These are phyloP conservation scores for Galemys pyrenaicus DNA, from an alignment of 2,113 vertebrate species.

Conservation along the genomic window DNA sequence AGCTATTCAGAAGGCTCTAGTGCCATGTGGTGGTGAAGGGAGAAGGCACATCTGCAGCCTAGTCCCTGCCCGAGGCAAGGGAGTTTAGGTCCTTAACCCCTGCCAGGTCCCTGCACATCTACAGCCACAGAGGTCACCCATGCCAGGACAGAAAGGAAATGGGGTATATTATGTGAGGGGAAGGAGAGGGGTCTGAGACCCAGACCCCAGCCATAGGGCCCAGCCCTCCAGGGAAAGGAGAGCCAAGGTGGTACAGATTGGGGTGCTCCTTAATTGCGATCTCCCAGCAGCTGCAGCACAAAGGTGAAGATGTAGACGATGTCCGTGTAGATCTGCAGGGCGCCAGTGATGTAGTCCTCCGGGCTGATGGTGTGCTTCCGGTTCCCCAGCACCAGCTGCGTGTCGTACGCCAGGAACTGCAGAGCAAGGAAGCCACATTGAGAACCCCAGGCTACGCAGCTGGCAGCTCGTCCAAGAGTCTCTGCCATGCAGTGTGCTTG, in stretches of 20 bases:
- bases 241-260: not conserved
- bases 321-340: slow-evolving; percentile 94
- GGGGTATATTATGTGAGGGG: slow-evolving; percentile 3
- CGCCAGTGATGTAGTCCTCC: slow-evolving; percentile 94
- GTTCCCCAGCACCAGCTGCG: slow-evolving; percentile 96
- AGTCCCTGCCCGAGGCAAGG: not conserved
- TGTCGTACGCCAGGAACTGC: slow-evolving; percentile 97
- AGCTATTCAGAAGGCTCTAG: not conserved
- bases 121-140: not conserved
- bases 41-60: slow-evolving; percentile 12
- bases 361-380: slow-evolving; percentile 92
- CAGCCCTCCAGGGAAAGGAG: not conserved
- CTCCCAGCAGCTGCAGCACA: slow-evolving; percentile 91
- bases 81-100: not conserved
- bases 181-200: not conserved
- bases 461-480: not conserved
- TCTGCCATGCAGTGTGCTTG: not conserved
- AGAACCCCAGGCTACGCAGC: not conserved
- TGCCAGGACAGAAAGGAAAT: slow-evolving; percentile 46
- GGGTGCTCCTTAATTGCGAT: slow-evolving; percentile 49
- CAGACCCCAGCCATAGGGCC: not conserved
- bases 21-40: not conserved
- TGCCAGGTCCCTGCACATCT: not conserved
- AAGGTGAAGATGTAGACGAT: slow-evolving; percentile 96
- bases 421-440: not conserved